These are phyloP conservation scores for Thomomys bottae DNA, from an alignment of 2,113 vertebrate species.

Conservation along the genomic window DNA sequence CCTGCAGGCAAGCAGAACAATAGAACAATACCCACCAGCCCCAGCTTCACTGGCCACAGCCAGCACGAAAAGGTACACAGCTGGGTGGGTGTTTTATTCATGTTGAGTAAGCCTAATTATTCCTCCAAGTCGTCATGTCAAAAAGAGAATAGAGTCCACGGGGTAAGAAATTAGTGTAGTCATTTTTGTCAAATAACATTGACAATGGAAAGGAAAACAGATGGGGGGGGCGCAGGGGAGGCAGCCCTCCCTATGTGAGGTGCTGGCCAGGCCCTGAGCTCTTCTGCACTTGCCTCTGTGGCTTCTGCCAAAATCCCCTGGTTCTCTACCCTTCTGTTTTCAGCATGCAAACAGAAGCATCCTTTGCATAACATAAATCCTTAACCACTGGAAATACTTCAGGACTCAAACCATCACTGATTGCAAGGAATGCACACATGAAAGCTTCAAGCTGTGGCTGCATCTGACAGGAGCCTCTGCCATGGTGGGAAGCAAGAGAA, in stretches of 20 bases:
- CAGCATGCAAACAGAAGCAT: conserved; percentile 1
- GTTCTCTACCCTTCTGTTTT: conserved; percentile 41
- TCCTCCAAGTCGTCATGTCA: conserved; percentile 22
- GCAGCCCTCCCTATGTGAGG: neutral
- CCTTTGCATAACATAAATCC: conserved; percentile 1
- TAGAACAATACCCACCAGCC: conserved; percentile 39
- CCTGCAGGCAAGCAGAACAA: conserved; percentile 83
- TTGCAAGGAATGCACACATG: neutral
- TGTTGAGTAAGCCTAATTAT: neutral
- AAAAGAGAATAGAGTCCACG: conserved; percentile 60
- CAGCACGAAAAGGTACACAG: neutral
- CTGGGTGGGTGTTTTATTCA: neutral
- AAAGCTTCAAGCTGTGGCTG: neutral
- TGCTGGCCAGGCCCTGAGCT: neutral
- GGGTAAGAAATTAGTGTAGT: conserved; percentile 66
- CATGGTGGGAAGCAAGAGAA: neutral
- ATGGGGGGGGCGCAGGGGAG: neutral
- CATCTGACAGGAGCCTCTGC: neutral
- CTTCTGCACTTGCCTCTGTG: neutral
- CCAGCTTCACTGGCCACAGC: neutral
- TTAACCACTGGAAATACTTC: conserved; percentile 14
- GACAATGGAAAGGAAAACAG: conserved; percentile 51
- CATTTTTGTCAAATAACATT: conserved; percentile 63
- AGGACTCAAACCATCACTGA: neutral
- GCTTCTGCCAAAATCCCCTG: neutral